Conservation (phyloP, 1,140 invertebrate species). For the Cecropterus lyciades region DNA sequence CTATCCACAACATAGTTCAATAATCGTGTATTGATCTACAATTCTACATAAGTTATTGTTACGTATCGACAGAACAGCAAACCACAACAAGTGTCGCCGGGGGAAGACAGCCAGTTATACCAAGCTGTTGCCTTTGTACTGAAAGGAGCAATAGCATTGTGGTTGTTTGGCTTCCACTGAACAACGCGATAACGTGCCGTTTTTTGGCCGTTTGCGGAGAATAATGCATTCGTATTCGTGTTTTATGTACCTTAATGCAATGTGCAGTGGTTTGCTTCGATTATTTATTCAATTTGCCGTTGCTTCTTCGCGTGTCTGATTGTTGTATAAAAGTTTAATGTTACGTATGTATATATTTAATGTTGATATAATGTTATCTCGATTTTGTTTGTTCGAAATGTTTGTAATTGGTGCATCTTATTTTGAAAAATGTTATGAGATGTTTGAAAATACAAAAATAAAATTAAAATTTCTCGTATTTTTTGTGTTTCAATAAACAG, state of each 20-base stretch:
- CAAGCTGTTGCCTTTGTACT: slow-evolving; percentile 27
- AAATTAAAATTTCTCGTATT: too few relatives aligned
- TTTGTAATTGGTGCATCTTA: too few relatives aligned
- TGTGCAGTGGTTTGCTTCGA: neutral
- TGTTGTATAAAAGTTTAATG: too few relatives aligned
- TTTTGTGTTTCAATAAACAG: too few relatives aligned
- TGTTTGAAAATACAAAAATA: too few relatives aligned
- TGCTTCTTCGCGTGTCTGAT: too few relatives aligned
- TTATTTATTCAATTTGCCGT: too few relatives aligned
- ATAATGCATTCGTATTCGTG: slow-evolving; percentile 11
- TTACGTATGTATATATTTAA: too few relatives aligned
- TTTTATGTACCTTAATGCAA: slow-evolving; percentile 13
- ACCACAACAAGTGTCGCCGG: slow-evolving; percentile 27
- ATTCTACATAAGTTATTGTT: slow-evolving; percentile 9
- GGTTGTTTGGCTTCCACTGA: slow-evolving; percentile 16
- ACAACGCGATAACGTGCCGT: slow-evolving; percentile 21
- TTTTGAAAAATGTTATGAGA: too few relatives aligned
- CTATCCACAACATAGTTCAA: too few relatives aligned
- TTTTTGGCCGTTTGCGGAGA: slow-evolving; percentile 7
- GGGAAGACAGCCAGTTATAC: slow-evolving; percentile 15
- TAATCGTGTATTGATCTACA: slow-evolving; percentile 4
- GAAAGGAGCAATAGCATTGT: slow-evolving; percentile 18
- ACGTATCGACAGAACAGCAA: slow-evolving; percentile 7
- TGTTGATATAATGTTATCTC: too few relatives aligned
- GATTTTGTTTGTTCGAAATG: too few relatives aligned